phyloP scores from a whole-genome alignment of 2,888 invertebrate species.

The Cantharis nigra region DNA sequence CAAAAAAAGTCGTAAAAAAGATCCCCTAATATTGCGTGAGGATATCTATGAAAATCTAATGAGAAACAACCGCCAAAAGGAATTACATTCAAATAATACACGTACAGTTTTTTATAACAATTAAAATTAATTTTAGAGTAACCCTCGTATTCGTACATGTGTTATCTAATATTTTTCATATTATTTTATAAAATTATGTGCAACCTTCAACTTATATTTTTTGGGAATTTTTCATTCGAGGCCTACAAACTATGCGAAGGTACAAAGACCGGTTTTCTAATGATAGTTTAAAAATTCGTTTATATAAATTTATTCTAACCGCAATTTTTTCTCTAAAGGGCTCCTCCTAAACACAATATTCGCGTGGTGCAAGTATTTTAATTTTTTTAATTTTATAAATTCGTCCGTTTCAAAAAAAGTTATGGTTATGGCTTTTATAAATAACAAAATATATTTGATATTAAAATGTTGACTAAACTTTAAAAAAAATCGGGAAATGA shows the following conservation, averaged over 20 bases:
- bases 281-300: not conserved
- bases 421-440: not conserved
- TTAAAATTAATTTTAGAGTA: not conserved
- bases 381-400: not conserved
- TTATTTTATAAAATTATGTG: not conserved
- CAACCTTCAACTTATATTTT: not conserved
- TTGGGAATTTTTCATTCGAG: not conserved
- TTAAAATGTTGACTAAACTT: not conserved
- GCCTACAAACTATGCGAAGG: not conserved
- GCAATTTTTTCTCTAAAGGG: not conserved
- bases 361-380: not conserved
- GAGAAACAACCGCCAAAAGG: not conserved
- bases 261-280: not conserved
- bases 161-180: not conserved
- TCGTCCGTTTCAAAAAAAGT: not conserved
- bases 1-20: not conserved
- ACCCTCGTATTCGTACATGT: not conserved
- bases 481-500: not conserved
- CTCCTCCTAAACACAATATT: not conserved
- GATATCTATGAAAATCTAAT: not conserved
- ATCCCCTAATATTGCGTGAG: not conserved
- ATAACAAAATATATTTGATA: not conserved
- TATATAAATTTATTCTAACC: not conserved
- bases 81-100: not conserved
- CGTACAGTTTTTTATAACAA: not conserved